Evolutionary conservation across 2,888 invertebrate species (phyloP).

Genomic region (Linyphia triangularis): DNA sequence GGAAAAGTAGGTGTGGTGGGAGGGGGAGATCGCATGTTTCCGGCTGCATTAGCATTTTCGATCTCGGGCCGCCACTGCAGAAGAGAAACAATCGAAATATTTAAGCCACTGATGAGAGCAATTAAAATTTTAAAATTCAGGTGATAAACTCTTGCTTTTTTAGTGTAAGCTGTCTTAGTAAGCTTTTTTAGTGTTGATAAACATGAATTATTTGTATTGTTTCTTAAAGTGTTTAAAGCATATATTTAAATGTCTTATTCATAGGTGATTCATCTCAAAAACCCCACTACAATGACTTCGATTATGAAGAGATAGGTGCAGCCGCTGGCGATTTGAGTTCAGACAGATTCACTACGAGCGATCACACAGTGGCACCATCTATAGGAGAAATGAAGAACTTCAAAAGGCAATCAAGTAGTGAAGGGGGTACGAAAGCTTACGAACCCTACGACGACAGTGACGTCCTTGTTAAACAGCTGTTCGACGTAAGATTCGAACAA

Average conservation of each 20-base stretch:
- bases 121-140: too few species aligned
- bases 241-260: not conserved
- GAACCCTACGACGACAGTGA: slow-evolving; percentile 59
- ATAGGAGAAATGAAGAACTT: slow-evolving; percentile 32
- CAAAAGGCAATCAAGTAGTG: not conserved
- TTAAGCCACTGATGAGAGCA: too few species aligned
- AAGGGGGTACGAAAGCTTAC: not conserved
- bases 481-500: slow-evolving; percentile 35
- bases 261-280: slow-evolving; percentile 3
- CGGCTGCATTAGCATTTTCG: too few species aligned
- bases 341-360: slow-evolving; percentile 6
- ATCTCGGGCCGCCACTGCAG: too few species aligned
- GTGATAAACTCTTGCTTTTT: too few species aligned
- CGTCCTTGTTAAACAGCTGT: slow-evolving; percentile 50
- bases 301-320: slow-evolving; percentile 69
- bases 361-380: slow-evolving; percentile 68
- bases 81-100: too few species aligned
- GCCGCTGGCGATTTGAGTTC: slow-evolving; percentile 61
- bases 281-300: slow-evolving; percentile 47
- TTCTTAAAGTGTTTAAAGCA: too few species aligned
- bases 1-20: too few species aligned
- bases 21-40: too few species aligned
- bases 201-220: too few species aligned
- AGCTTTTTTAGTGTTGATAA: too few species aligned
- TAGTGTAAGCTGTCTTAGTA: too few species aligned